Conservation (phyloP, 2,113 vertebrate genomes). For the Ptyas mucosa region DNA sequence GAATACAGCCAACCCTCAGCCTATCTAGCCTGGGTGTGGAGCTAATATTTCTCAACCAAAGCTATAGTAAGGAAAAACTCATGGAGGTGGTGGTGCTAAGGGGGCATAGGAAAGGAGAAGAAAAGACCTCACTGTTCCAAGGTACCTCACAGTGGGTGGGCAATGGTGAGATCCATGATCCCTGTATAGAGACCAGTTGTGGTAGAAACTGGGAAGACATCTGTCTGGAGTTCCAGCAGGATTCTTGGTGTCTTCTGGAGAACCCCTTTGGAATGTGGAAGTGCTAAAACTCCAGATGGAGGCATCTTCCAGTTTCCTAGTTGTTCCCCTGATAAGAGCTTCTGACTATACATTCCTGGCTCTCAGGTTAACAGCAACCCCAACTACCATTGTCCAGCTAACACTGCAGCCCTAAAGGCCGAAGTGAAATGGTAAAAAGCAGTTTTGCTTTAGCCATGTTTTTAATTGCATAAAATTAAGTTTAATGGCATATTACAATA, state of each 20-base stretch:
- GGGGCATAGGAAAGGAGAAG: neutral
- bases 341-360: neutral
- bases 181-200: neutral
- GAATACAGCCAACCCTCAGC: neutral
- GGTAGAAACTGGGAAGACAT: neutral
- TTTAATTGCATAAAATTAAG: neutral
- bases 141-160: neutral
- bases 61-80: neutral
- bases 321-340: neutral
- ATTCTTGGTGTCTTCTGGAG: neutral
- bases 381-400: neutral
- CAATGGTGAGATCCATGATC: neutral
- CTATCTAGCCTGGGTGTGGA: neutral
- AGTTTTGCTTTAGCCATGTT: neutral
- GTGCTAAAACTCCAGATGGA: neutral
- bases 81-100: neutral
- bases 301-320: neutral
- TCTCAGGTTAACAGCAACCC: neutral
- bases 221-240: neutral
- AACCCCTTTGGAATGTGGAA: neutral
- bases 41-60: neutral
- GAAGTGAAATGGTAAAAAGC: neutral
- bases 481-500: neutral
- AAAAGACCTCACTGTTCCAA: neutral
- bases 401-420: neutral